These are phyloP conservation scores for Eolophus roseicapilla DNA, from an alignment of 2,113 vertebrate genomes.

Conservation along the genomic window DNA sequence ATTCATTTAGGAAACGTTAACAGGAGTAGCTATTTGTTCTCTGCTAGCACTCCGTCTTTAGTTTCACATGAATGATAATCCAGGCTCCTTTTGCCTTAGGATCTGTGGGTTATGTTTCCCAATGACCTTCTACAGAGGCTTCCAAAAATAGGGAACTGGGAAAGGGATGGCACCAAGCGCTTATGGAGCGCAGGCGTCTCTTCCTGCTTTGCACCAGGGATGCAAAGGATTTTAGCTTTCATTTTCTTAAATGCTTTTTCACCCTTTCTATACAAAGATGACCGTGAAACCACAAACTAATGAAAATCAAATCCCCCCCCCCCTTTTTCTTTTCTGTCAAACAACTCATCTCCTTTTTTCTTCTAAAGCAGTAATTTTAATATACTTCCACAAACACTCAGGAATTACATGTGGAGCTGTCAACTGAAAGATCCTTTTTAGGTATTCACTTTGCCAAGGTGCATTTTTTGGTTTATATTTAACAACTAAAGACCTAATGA, in stretches of 20 bases:
- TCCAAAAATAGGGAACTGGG: conserved; percentile 47
- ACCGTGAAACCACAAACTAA: neutral
- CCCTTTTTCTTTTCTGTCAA: neutral
- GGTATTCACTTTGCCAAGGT: neutral
- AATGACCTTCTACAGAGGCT: conserved; percentile 49
- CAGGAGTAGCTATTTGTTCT: conserved; percentile 45
- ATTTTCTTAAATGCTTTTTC: neutral
- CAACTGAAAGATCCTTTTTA: neutral
- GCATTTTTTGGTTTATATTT: neutral
- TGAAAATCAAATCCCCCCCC: neutral
- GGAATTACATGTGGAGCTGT: neutral
- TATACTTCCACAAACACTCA: neutral
- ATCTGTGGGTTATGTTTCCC: conserved; percentile 30
- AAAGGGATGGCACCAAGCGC: neutral
- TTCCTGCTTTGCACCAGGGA: neutral
- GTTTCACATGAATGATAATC: conserved; percentile 59
- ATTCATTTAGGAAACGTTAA: conserved; percentile 51
- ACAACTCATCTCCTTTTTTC: neutral
- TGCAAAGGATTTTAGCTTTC: neutral
- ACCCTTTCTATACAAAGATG: neutral
- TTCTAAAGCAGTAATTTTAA: neutral
- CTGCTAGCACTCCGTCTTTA: neutral
- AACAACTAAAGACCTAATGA: neutral
- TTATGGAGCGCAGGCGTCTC: rapidly evolving
- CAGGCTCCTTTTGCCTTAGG: conserved; percentile 43